Base-by-base conservation (phyloP, 2,113 vertebrate species). In the Ranitomeya imitator region DNA sequence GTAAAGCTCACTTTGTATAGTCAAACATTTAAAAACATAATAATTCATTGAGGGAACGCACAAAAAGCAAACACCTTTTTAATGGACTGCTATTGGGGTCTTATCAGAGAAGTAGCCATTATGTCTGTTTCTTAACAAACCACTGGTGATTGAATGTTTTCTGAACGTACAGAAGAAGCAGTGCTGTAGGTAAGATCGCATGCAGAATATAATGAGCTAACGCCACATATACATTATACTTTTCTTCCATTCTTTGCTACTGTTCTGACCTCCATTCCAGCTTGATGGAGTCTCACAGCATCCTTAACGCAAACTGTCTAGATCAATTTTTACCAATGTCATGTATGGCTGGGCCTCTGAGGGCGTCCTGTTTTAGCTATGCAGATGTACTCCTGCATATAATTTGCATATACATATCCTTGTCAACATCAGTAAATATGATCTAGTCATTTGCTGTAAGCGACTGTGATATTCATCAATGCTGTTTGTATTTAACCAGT, bases 351-450 rank as follows among this genome's bases (percentile, higher is more conserved):
- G 82, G 82, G 10, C 45, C 31, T 84, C 82, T 55, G 3, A 84
- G 82, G 82, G 82, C 82, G 63, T 84, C 63, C 69, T 55, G 82
- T 69, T 84, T 71, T 84, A 55, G 82, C 82, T 84, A 84, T 84
- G 82, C 82, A 84, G 82, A 84, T 84, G 82, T 84, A 65, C 82
- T 84, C n/a, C 82, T 84, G 63, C 82, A 84, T 84, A 84, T 84
- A 55, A 84, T 84, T 84, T 84, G 82, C 65, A 84, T 84, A 84
- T 84, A 71, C 82, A 84, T 84, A 69, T 84, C 82, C 82, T 84
- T 84, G 82, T 84, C 82, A 84, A 84, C 63, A 85, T 85, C 83
- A 85, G 83, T 85, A 76, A 85, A 73, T 85, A 85, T 74, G 83
- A 85, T 76, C 52, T 45, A 85, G 83, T 55, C 67, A 76, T 57